phyloP scores from a whole-genome alignment of 2,113 vertebrate genomes.

The Microtus ochrogaster region DNA sequence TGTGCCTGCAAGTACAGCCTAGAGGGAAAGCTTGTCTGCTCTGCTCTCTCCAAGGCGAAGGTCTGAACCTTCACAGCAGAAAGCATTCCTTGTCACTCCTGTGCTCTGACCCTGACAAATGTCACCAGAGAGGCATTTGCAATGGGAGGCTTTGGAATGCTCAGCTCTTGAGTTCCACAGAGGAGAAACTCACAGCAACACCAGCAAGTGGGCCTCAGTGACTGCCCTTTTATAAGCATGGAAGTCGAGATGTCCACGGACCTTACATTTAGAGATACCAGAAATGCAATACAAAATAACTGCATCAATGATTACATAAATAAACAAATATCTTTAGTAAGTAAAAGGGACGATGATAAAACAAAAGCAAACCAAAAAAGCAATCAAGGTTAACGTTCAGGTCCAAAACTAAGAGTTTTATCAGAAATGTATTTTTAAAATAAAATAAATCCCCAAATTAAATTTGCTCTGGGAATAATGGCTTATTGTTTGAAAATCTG shows the following conservation, averaged over 20 bases:
- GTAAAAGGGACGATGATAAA: not conserved
- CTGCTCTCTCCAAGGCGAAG: not conserved
- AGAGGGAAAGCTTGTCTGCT: not conserved
- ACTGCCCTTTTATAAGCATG: not conserved
- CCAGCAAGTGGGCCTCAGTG: not conserved
- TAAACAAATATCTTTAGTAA: not conserved
- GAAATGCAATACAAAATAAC: not conserved
- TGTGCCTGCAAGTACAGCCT: not conserved
- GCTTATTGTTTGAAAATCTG: not conserved
- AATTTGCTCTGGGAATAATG: not conserved
- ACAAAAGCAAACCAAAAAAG: not conserved
- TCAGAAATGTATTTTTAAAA: constrained; percentile 15
- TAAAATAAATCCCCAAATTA: not conserved
- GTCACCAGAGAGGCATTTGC: not conserved
- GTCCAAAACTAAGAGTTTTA: not conserved
- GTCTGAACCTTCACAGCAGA: not conserved
- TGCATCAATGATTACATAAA: not conserved
- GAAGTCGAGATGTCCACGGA: not conserved
- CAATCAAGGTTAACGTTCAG: not conserved
- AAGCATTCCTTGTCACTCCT: not conserved
- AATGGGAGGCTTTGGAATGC: not conserved
- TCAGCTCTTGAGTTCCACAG: not conserved
- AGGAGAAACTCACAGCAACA: not conserved
- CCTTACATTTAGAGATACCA: not conserved
- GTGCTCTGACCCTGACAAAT: not conserved